A percentile compares a stretch with the other conserved stretches of the same genome.
Evolutionary conservation across 2,888 invertebrate genomes (phyloP).

Genomic region (Falcaria lacertinaria): DNA sequence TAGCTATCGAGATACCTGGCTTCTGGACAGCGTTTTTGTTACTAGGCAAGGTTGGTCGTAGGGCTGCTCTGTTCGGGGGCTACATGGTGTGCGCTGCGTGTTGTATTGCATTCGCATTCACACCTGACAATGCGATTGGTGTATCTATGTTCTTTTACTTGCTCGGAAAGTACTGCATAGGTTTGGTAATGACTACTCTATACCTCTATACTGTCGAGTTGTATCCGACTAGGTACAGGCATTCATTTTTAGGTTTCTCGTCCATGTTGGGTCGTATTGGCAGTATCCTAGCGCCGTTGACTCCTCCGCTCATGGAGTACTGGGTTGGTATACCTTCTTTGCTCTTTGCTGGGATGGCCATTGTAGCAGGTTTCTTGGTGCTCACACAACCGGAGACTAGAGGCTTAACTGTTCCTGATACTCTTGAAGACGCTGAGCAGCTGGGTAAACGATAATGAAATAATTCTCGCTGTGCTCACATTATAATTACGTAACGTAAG

Average conservation of each 20-base stretch:
- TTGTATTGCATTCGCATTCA: constrained; percentile 74
- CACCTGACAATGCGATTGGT: constrained; percentile 50
- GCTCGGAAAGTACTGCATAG: constrained; percentile 82
- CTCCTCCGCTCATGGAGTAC: constrained; percentile 80
- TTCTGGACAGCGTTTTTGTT: constrained; percentile 80
- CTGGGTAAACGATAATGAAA: constrained; percentile 32
- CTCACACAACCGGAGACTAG: constrained; percentile 66
- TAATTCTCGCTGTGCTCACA: no score
- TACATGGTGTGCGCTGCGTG: constrained; percentile 68
- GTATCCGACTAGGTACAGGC: constrained; percentile 84
- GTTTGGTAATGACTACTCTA: constrained; percentile 82
- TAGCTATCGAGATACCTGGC: constrained; percentile 80
- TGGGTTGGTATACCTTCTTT: constrained; percentile 66
- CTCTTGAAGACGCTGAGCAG: constrained; percentile 66
- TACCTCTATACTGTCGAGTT: constrained; percentile 85
- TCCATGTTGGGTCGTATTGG: constrained; percentile 86
- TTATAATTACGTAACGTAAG: no score
- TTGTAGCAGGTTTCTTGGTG: constrained; percentile 51
- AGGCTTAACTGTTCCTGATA: constrained; percentile 63
- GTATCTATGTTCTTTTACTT: constrained; percentile 71
- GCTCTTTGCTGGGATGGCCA: constrained; percentile 59
- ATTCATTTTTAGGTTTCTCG: constrained; percentile 83
- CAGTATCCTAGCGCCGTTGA: constrained; percentile 84
- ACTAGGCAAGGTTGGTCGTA: constrained; percentile 81
- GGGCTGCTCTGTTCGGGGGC: constrained; percentile 52